These are phyloP conservation scores for Pangasianodon gigas DNA, from an alignment of 2,113 vertebrate genomes.

Conservation along the genomic window DNA sequence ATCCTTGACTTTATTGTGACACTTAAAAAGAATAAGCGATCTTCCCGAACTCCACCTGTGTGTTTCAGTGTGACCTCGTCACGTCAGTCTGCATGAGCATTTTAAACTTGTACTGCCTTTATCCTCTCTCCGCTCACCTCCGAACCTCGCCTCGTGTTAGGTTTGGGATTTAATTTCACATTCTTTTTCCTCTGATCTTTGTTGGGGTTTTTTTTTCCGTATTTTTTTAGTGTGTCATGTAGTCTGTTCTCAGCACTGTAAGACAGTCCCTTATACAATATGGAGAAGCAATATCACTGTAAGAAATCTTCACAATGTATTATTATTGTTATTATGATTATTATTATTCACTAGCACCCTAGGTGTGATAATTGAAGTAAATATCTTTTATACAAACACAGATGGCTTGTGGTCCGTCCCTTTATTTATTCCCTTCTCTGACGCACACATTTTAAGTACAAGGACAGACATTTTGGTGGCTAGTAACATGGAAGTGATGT, in stretches of 20 bases:
- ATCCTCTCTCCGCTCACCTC: background rate
- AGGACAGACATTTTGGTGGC: background rate
- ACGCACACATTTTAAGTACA: background rate
- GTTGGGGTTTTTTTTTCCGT: conserved; percentile 14
- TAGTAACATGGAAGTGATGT: background rate
- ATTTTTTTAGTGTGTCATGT: conserved; percentile 75
- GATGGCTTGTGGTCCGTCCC: conserved; percentile 76
- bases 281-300: conserved; percentile 99
- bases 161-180: conserved; percentile 7
- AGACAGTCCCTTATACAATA: conserved; percentile 98
- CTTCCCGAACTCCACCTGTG: background rate
- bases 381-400: conserved; percentile 99
- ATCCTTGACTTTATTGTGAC: conserved; percentile 1
- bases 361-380: conserved; percentile 99
- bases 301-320: conserved; percentile 95
- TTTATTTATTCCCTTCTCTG: conserved; percentile 21
- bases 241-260: conserved; percentile 97
- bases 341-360: conserved; percentile 99
- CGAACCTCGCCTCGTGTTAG: background rate
- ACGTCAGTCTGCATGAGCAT: conserved; percentile 43
- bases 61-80: conserved; percentile 37
- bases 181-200: background rate
- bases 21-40: background rate
- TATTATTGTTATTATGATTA: conserved; percentile 86
- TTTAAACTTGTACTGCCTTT: conserved; percentile 1